Percentiles rank a stretch among this genome's conserved stretches.
phyloP scores from a whole-genome alignment of 2,113 vertebrate species.

The Papio anubis region DNA sequence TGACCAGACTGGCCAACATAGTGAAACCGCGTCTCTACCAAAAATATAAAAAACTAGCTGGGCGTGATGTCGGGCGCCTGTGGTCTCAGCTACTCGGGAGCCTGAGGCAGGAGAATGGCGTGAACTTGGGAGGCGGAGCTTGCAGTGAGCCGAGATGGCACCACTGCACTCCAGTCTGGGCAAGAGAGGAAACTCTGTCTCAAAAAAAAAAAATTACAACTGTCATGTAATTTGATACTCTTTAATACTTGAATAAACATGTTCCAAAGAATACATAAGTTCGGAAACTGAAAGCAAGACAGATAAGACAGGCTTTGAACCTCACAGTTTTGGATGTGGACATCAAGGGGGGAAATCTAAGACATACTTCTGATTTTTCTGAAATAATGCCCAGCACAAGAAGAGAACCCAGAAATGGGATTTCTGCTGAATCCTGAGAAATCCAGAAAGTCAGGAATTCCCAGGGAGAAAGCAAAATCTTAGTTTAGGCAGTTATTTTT shows the following conservation, averaged over 20 bases:
- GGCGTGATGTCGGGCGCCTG: too few relatives aligned
- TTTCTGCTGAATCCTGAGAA: background rate
- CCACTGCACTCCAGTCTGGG: too few relatives aligned
- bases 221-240: background rate
- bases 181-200: too few relatives aligned
- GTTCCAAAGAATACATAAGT: background rate
- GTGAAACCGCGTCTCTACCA: too few relatives aligned
- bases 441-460: background rate
- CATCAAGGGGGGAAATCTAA: background rate
- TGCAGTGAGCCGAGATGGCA: too few relatives aligned
- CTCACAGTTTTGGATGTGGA: background rate
- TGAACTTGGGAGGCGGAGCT: too few relatives aligned
- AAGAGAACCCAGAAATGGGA: background rate
- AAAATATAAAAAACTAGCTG: too few relatives aligned
- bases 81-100: too few relatives aligned
- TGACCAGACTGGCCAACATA: too few relatives aligned
- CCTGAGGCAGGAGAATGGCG: too few relatives aligned
- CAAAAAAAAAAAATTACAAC: background rate
- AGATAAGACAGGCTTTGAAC: background rate
- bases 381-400: background rate
- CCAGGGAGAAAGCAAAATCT: background rate
- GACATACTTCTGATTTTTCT: background rate
- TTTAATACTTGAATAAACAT: background rate
- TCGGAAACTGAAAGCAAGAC: background rate
- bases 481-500: background rate